A percentile compares a stretch with the other conserved stretches of the same genome.
These are phyloP conservation scores for Calonectris borealis DNA, from an alignment of 2,113 vertebrate genomes.

Conservation along the genomic window DNA sequence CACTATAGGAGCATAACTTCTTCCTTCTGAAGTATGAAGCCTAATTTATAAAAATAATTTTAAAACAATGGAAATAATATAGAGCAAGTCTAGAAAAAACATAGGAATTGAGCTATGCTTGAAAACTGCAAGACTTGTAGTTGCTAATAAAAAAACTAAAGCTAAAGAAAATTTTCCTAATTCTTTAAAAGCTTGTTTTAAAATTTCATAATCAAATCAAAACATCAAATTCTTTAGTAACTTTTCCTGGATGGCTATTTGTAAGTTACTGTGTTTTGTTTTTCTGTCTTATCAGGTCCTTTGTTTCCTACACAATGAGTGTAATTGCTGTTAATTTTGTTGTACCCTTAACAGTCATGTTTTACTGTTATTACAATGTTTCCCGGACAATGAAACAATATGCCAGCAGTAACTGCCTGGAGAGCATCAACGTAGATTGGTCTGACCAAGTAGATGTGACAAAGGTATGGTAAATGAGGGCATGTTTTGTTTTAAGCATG, in stretches of 20 bases:
- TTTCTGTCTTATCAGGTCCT: constrained; percentile 82
- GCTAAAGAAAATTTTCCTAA: neutral
- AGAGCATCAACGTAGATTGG: constrained; percentile 85
- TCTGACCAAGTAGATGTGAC: constrained; percentile 94
- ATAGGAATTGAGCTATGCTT: neutral
- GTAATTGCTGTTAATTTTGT: constrained; percentile 91
- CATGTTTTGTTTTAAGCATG: neutral
- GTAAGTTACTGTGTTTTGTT: constrained; percentile 55
- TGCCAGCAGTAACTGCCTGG: constrained; percentile 73
- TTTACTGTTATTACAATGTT: constrained; percentile 95
- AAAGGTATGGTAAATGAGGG: constrained; percentile 77
- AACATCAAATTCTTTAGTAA: neutral
- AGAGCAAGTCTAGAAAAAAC: neutral
- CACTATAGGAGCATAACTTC: too few species aligned
- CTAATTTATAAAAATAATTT: neutral
- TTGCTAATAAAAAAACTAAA: neutral
- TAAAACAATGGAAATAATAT: neutral
- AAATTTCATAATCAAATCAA: neutral
- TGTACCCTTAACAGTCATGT: constrained; percentile 90
- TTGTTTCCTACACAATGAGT: constrained; percentile 95
- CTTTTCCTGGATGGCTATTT: constrained; percentile 23
- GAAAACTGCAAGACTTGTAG: neutral
- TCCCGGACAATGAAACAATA: constrained; percentile 81
- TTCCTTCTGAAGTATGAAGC: neutral
- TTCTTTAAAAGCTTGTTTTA: neutral